Percentiles rank a stretch among this genome's conserved stretches.
These are phyloP conservation scores for Scaptomyza hsui DNA, from an alignment of 1,140 invertebrate species.

Conservation along the genomic window DNA sequence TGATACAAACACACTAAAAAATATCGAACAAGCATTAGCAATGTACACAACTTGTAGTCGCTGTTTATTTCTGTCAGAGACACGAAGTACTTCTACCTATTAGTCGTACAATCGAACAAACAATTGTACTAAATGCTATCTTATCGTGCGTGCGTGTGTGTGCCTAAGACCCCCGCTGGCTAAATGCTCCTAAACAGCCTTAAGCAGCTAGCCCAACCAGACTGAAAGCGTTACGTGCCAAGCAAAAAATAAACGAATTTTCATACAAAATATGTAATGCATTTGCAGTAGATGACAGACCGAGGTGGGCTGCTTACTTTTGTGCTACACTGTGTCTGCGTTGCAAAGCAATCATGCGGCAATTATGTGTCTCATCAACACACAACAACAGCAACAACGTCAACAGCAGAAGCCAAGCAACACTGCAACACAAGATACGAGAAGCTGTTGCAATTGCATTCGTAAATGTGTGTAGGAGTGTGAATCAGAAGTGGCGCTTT, in stretches of 20 bases:
- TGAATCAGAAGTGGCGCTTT: conserved; percentile 8
- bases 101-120: conserved; percentile 23
- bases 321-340: conserved; percentile 22
- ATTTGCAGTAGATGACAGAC: background rate
- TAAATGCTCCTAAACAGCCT: conserved; percentile 24
- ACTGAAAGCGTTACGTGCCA: conserved; percentile 4
- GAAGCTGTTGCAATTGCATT: too few species aligned
- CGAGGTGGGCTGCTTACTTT: conserved; percentile 16
- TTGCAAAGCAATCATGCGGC: conserved; percentile 19
- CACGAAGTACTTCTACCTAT: background rate
- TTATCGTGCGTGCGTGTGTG: conserved; percentile 32
- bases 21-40: conserved; percentile 27
- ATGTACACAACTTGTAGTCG: conserved; percentile 22
- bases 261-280: background rate
- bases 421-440: too few species aligned
- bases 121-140: conserved; percentile 35
- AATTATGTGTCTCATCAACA: conserved; percentile 30
- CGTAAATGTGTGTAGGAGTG: background rate
- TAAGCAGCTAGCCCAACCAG: background rate
- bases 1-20: background rate
- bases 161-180: conserved; percentile 35
- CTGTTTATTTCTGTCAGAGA: background rate
- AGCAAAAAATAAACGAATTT: background rate
- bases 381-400: background rate
- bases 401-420: too few species aligned